A percentile compares a stretch with the other conserved stretches of the same genome.
phyloP scores from a whole-genome alignment of 35 echinoderm and acorn worm genomes.

The Lytechinus pictus region DNA sequence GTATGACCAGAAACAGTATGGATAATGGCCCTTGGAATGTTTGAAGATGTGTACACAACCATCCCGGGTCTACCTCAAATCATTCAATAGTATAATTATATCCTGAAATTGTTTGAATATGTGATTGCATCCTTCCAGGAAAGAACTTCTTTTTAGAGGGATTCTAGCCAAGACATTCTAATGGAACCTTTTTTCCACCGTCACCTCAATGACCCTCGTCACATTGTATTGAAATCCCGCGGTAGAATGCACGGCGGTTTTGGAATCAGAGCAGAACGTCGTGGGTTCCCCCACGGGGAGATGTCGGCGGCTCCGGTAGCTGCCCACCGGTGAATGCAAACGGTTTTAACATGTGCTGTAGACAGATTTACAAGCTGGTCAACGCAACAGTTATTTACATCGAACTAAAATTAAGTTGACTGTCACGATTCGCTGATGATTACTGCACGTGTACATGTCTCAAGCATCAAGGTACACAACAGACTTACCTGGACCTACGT shows the following conservation, averaged over 20 bases:
- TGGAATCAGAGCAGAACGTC: not conserved
- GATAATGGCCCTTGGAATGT: too few species aligned
- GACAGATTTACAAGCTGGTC: not conserved
- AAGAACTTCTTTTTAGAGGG: not conserved
- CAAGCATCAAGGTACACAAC: too few species aligned
- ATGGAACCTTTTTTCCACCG: not conserved
- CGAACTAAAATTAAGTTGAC: not conserved
- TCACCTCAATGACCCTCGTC: not conserved
- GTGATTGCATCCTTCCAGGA: not conserved
- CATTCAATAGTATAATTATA: not conserved
- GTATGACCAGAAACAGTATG: too few species aligned
- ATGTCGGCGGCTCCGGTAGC: conserved; percentile 5
- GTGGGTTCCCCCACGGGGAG: conserved; percentile 3
- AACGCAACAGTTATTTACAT: not conserved
- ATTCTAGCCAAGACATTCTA: not conserved
- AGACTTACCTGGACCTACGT: too few species aligned
- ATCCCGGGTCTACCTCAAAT: not conserved
- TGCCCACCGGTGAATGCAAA: not conserved
- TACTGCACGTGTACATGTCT: too few species aligned
- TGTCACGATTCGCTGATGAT: not conserved
- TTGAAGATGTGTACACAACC: too few species aligned
- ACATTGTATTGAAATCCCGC: not conserved
- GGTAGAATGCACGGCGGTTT: not conserved
- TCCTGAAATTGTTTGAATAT: not conserved
- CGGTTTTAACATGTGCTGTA: not conserved